phyloP scores from a whole-genome alignment of 2,113 vertebrate genomes.

The Ploceus nigricollis region DNA sequence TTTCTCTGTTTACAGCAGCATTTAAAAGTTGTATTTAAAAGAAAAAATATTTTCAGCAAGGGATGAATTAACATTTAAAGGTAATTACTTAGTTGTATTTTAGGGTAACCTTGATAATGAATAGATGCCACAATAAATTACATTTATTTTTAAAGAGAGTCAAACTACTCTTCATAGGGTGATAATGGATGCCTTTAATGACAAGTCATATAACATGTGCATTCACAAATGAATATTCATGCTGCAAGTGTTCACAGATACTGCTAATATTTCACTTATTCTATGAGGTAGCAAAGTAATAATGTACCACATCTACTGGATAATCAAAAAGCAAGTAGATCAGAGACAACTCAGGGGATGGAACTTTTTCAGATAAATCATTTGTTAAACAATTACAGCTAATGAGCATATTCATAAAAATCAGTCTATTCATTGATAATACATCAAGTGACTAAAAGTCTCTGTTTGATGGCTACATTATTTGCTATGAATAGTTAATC shows the following conservation, averaged over 20 bases:
- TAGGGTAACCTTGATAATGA: slow-evolving; percentile 20
- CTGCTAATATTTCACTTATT: slow-evolving; percentile 44
- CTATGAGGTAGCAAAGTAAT: not conserved
- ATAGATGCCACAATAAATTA: slow-evolving; percentile 9
- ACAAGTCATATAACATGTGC: not conserved
- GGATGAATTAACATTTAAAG: slow-evolving; percentile 26
- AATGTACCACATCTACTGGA: not conserved
- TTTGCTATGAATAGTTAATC: slow-evolving; percentile 51
- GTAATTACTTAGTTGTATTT: slow-evolving; percentile 21
- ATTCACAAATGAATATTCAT: slow-evolving; percentile 47
- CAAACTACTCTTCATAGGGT: not conserved
- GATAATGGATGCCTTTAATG: slow-evolving; percentile 29
- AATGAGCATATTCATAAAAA: slow-evolving; percentile 66
- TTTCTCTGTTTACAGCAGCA: not conserved
- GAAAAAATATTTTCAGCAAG: slow-evolving; percentile 3
- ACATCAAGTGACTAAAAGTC: slow-evolving; percentile 30
- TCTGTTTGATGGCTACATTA: slow-evolving; percentile 50
- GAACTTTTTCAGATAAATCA: slow-evolving; percentile 46
- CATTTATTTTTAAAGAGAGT: not conserved
- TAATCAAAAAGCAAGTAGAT: slow-evolving; percentile 41
- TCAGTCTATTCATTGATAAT: slow-evolving; percentile 58
- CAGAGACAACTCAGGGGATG: slow-evolving; percentile 19
- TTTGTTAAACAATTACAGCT: slow-evolving; percentile 62
- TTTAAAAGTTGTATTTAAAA: not conserved
- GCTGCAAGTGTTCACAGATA: not conserved